Conservation (phyloP, 2,797 vertebrate species). For the Moxostoma hubbsi region DNA sequence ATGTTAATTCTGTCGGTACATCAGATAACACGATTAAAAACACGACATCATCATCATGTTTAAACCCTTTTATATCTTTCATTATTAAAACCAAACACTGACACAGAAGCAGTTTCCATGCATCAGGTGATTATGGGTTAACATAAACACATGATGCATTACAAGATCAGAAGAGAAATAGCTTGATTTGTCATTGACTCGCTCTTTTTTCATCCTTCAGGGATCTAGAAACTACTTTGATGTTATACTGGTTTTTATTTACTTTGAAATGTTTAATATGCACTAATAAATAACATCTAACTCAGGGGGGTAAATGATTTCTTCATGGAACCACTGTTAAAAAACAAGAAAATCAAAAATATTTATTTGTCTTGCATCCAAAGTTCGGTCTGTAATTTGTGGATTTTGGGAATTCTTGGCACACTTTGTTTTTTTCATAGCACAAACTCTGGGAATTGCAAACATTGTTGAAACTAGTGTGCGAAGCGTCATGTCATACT, state of each 20-base stretch:
- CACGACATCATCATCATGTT: too few species aligned
- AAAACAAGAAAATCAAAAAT: neutral
- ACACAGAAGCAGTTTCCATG: neutral
- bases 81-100: neutral
- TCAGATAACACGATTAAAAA: conserved; percentile 61
- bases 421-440: neutral
- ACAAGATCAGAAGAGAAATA: too few species aligned
- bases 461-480: conserved; percentile 1
- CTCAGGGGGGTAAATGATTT: too few species aligned
- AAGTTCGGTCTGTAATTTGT: neutral
- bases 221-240: too few species aligned
- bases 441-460: neutral
- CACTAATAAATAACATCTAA: too few species aligned
- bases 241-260: too few species aligned
- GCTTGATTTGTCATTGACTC: too few species aligned
- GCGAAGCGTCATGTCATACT: conserved; percentile 15
- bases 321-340: too few species aligned
- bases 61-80: neutral
- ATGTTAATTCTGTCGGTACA: conserved; percentile 67
- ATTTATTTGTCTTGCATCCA: conserved; percentile 6
- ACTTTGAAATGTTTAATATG: too few species aligned
- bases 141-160: too few species aligned
- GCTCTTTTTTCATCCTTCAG: too few species aligned
- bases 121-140: too few species aligned
- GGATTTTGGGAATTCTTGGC: neutral